These are phyloP conservation scores for Carterocephalus palaemon DNA, from an alignment of 2,888 invertebrate genomes.

Conservation along the genomic window DNA sequence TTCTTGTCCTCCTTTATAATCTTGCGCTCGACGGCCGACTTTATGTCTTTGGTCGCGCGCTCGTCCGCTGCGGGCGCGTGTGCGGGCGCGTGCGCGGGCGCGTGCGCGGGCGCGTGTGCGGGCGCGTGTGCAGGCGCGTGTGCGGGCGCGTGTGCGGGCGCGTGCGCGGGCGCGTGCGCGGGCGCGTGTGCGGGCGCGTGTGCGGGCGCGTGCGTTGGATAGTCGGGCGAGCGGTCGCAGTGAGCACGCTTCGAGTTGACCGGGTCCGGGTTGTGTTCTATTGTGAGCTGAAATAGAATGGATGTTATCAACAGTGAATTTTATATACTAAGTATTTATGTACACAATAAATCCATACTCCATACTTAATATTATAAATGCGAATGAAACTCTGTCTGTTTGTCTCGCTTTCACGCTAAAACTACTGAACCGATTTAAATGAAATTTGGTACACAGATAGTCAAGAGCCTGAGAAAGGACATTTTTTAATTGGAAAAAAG, in stretches of 20 bases:
- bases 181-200: neutral
- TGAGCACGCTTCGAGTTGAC: slow-evolving; percentile 35
- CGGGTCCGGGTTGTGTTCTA: slow-evolving; percentile 92
- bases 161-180: slow-evolving; percentile 33
- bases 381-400: no score
- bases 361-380: no score
- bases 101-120: slow-evolving; percentile 31
- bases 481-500: no score
- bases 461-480: no score
- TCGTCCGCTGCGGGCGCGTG: slow-evolving; percentile 26
- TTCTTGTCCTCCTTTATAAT: slow-evolving; percentile 39
- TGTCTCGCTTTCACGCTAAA: no score
- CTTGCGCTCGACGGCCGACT: slow-evolving; percentile 80
- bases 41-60: slow-evolving; percentile 40
- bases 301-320: no score
- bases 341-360: no score
- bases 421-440: no score
- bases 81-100: neutral
- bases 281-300: slow-evolving; percentile 81
- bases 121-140: neutral
- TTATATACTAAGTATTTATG: no score
- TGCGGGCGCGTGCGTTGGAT: neutral
- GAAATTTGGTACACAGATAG: no score
- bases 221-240: slow-evolving; percentile 22
- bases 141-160: slow-evolving; percentile 29